A percentile compares a stretch with the other conserved stretches of the same genome.
phyloP scores from a whole-genome alignment of 2,797 vertebrate genomes.

The Macropus fuliginosus region DNA sequence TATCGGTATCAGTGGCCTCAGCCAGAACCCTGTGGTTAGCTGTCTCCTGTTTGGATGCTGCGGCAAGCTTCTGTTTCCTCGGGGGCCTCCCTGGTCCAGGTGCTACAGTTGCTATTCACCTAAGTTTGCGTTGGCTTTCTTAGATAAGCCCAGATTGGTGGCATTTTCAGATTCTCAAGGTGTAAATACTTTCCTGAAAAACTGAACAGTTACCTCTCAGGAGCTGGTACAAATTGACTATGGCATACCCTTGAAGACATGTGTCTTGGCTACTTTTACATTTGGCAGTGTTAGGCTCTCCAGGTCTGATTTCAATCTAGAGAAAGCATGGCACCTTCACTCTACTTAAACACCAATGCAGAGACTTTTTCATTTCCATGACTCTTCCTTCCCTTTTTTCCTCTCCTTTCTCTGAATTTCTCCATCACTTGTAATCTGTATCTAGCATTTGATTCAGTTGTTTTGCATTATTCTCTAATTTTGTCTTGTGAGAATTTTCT shows the following conservation, averaged over 20 bases:
- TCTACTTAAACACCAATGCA: not conserved
- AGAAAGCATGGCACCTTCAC: not conserved
- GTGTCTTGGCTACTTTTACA: not conserved
- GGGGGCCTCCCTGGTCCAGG: not conserved
- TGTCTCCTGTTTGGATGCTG: not conserved
- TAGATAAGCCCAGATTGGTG: not conserved
- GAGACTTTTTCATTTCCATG: not conserved
- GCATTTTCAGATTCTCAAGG: not conserved
- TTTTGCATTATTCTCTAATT: not conserved
- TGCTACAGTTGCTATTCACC: not conserved
- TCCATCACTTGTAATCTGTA: not conserved
- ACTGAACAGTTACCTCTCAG: not conserved
- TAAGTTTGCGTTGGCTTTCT: not conserved
- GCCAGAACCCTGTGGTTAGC: not conserved
- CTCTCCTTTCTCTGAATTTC: constrained; percentile 32
- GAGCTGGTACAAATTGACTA: not conserved
- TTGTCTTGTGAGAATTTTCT: constrained; percentile 14
- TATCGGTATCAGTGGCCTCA: not conserved
- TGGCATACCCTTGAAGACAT: not conserved
- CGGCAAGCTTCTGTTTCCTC: not conserved
- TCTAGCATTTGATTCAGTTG: constrained; percentile 1
- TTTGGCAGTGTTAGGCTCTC: not conserved
- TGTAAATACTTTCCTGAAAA: not conserved
- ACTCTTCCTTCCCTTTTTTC: not conserved
- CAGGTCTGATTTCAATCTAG: not conserved